Base-by-base conservation (phyloP, 2,888 invertebrate species). In the Calameuta pallipes region DNA sequence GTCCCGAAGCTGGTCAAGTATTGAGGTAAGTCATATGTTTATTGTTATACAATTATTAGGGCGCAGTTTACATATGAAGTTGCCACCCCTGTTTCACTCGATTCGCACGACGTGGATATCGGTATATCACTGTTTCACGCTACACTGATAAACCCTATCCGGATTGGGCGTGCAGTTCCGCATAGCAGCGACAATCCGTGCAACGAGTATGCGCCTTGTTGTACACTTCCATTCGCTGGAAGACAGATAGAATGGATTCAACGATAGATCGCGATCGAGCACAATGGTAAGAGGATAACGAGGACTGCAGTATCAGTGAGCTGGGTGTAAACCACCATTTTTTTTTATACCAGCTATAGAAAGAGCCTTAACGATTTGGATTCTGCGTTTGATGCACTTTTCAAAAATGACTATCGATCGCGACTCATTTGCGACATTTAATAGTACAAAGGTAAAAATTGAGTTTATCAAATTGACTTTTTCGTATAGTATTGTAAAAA, bases 1-100 rank as follows among this genome's bases (percentile, higher is more conserved):
- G 96, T 87, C 96, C 95, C 74, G 96, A 96, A 82, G 98, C 98
- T n/a, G 98, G 98, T 1, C 93, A 94, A 83, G 93, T 97, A 81
- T 91, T 98, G 11, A 96, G 95, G 98, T 98, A 91, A 95, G 95
- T 94, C 76, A 12, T 9, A 56, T 23, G 23, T 56, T 56, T 56
- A 56, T 56, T 23, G 23, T 23, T 23, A 9, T 23, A 56, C 23
- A 15, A 56, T 56, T 9, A 23, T 23, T 9, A 56, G 23, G 9
- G 56, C 9, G 0, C 0, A 23, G 0, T 23, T 56, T 56, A 0
- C 56, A 56, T 56, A 23, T 23, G 9, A 56, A 56, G 0, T 56
- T 9, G 0, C 23, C 15, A 56, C 56, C 23, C 23, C 56, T 2
- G 9, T 23, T 56, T 2, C 23, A 15, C 15, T 9, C 56, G 9